Percentiles rank a stretch among this genome's conserved stretches.
phyloP scores from a whole-genome alignment of 2,113 vertebrate species.

The Hemiscyllium ocellatum region DNA sequence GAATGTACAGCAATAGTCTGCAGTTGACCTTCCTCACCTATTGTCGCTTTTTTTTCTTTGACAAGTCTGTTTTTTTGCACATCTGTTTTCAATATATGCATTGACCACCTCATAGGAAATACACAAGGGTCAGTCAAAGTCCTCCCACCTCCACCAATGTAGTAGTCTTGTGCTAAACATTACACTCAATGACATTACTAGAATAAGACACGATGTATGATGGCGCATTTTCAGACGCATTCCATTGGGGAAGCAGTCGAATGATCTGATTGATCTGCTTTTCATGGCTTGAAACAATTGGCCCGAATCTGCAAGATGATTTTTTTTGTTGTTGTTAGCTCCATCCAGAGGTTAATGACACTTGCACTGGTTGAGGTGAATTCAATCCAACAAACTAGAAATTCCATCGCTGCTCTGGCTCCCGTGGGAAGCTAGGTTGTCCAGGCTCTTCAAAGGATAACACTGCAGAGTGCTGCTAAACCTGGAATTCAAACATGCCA shows the following conservation, averaged over 20 bases:
- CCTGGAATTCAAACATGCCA: conserved; percentile 93
- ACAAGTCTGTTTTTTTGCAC: not conserved
- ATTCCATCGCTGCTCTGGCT: conserved; percentile 38
- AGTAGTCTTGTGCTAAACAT: not conserved
- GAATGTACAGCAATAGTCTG: not conserved
- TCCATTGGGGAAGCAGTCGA: not conserved
- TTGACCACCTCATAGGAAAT: not conserved
- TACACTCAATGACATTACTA: not conserved
- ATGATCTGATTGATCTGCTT: not conserved
- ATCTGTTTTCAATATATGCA: not conserved
- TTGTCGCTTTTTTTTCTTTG: not conserved
- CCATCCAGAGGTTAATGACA: not conserved
- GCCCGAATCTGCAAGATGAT: not conserved
- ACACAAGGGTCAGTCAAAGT: not conserved
- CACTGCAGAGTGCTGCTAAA: conserved; percentile 46
- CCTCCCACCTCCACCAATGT: not conserved
- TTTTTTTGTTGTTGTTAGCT: not conserved
- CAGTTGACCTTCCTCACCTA: not conserved
- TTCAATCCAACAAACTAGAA: not conserved
- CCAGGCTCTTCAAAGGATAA: not conserved
- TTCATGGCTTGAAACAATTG: not conserved
- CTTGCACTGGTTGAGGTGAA: not conserved
- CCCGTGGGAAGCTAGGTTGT: not conserved
- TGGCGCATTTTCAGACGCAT: not conserved
- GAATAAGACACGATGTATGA: not conserved